phyloP scores from a whole-genome alignment of 1,140 invertebrate genomes.

The Papilio helenus region DNA sequence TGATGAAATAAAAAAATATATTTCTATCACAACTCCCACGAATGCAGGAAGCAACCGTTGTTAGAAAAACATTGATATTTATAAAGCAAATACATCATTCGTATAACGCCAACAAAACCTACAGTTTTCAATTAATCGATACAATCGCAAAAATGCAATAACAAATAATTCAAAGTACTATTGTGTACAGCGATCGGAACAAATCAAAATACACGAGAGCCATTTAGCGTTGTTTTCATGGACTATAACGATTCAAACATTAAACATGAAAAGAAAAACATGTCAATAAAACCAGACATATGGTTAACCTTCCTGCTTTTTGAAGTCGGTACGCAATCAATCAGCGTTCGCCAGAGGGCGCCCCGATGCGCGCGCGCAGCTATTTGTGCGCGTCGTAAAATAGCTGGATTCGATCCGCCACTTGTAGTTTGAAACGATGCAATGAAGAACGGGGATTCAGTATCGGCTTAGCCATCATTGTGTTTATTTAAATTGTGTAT shows the following conservation, averaged over 20 bases:
- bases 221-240: slow-evolving; percentile 18
- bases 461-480: slow-evolving; percentile 39
- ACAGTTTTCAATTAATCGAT: slow-evolving; percentile 9
- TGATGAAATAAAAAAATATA: background rate
- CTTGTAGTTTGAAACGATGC: slow-evolving; percentile 56
- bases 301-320: slow-evolving; percentile 38
- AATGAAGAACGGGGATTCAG: slow-evolving; percentile 53
- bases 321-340: slow-evolving; percentile 37
- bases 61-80: background rate
- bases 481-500: slow-evolving; percentile 22
- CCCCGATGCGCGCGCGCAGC: slow-evolving; percentile 52
- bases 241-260: slow-evolving; percentile 27
- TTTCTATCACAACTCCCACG: background rate
- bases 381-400: slow-evolving; percentile 63
- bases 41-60: background rate
- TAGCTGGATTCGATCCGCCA: slow-evolving; percentile 57
- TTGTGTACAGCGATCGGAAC: slow-evolving; percentile 8
- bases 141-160: slow-evolving; percentile 11
- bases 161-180: slow-evolving; percentile 15
- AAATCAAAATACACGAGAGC: background rate
- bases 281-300: slow-evolving; percentile 37
- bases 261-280: slow-evolving; percentile 30
- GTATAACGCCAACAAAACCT: background rate
- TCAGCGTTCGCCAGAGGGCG: slow-evolving; percentile 41
- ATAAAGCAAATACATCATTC: background rate